Evolutionary conservation across 2,888 invertebrate species (phyloP).

Genomic region (Drosophila borealis): DNA sequence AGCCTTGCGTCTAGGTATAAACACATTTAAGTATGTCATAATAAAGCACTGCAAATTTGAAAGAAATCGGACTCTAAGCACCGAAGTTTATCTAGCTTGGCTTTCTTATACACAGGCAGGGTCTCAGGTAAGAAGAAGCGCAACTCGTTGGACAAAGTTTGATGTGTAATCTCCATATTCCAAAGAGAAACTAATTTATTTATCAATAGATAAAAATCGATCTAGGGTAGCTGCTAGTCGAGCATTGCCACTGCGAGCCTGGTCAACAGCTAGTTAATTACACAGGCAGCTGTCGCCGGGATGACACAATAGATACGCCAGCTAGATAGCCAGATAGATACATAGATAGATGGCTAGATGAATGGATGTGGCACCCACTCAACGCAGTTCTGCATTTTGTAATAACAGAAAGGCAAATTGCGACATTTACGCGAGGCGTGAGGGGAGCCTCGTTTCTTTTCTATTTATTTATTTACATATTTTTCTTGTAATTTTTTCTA

Average conservation of each 20-base stretch:
- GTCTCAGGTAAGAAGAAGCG: too few species aligned
- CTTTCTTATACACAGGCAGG: too few species aligned
- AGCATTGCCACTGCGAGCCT: not conserved
- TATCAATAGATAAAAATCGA: too few species aligned
- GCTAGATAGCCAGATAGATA: conserved; percentile 18
- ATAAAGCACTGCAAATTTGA: too few species aligned
- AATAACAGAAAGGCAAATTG: conserved; percentile 68
- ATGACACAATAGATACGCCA: conserved; percentile 56
- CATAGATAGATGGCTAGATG: conserved; percentile 28
- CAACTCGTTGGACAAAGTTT: too few species aligned
- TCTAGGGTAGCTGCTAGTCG: not conserved
- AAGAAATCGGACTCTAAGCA: too few species aligned
- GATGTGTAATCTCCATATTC: too few species aligned
- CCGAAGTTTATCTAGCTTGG: too few species aligned
- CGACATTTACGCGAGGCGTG: conserved; percentile 54
- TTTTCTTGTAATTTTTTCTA: conserved; percentile 50
- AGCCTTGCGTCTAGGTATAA: too few species aligned
- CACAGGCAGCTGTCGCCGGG: conserved; percentile 35
- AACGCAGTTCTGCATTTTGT: conserved; percentile 63
- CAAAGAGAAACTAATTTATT: too few species aligned
- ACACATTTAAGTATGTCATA: too few species aligned
- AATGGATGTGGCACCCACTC: conserved; percentile 38
- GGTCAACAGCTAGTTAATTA: conserved; percentile 33
- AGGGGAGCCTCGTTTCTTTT: conserved; percentile 20
- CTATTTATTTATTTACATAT: not conserved